Conservation (phyloP, 1,140 invertebrate species). For the Drosophila nigromelanica region DNA sequence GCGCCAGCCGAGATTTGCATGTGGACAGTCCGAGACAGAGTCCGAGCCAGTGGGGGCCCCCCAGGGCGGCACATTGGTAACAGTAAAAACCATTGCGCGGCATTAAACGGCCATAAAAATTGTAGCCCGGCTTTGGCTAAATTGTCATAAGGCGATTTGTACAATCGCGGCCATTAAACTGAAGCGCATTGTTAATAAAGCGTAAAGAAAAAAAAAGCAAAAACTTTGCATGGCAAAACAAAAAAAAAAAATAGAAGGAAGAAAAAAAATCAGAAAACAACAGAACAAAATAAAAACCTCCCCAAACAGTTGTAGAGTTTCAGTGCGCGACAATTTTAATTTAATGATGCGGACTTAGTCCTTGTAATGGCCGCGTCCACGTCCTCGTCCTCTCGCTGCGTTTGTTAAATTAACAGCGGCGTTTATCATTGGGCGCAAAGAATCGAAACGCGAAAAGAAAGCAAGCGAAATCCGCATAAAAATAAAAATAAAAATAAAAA, state of each 20-base stretch:
- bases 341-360: slow-evolving; percentile 82
- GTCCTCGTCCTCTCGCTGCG: slow-evolving; percentile 40
- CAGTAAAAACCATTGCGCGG: slow-evolving; percentile 65
- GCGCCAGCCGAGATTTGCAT: slow-evolving; percentile 67
- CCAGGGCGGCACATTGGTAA: slow-evolving; percentile 31
- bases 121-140: slow-evolving; percentile 66
- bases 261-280: slow-evolving; percentile 9
- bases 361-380: slow-evolving; percentile 73
- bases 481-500: slow-evolving; percentile 67
- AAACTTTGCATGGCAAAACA: slow-evolving; percentile 57
- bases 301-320: slow-evolving; percentile 46
- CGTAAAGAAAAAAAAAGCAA: slow-evolving; percentile 54
- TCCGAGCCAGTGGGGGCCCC: not conserved
- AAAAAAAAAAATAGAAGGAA: not conserved
- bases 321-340: slow-evolving; percentile 75
- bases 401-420: slow-evolving; percentile 79
- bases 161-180: slow-evolving; percentile 77
- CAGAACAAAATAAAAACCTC: slow-evolving; percentile 27
- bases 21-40: not conserved
- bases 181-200: slow-evolving; percentile 79
- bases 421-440: slow-evolving; percentile 65
- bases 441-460: slow-evolving; percentile 40
- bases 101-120: slow-evolving; percentile 76
- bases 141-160: slow-evolving; percentile 82
- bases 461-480: slow-evolving; percentile 56